A percentile compares a stretch with the other conserved stretches of the same genome.
Evolutionary conservation across 2,797 vertebrate species (phyloP).

Genomic region (Rhinophrynus dorsalis): DNA sequence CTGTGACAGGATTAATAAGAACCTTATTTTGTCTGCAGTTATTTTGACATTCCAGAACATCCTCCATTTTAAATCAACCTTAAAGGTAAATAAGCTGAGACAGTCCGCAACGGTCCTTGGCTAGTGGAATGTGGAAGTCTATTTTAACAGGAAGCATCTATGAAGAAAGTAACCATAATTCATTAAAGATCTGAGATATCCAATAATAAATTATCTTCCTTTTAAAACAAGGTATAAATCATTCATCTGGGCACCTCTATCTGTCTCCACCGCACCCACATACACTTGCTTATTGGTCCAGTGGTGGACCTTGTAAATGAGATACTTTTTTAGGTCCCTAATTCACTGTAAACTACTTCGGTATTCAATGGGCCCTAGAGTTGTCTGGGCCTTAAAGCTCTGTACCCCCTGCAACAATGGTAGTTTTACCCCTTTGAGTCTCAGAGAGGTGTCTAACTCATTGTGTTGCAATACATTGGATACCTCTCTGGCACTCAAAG

Average conservation of each 20-base stretch:
- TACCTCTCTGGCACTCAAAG: too few species aligned
- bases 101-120: constrained; percentile 5
- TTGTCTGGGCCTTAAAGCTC: too few species aligned
- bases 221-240: not conserved
- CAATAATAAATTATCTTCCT: not conserved
- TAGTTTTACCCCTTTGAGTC: too few species aligned
- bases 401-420: too few species aligned
- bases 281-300: not conserved
- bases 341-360: too few species aligned
- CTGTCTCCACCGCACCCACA: not conserved
- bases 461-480: too few species aligned
- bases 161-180: constrained; percentile 1
- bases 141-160: not conserved
- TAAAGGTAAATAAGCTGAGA: not conserved
- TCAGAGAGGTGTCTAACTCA: too few species aligned
- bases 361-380: too few species aligned
- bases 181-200: not conserved
- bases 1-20: constrained; percentile 20
- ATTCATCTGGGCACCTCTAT: not conserved
- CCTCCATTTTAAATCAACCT: constrained; percentile 17
- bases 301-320: too few species aligned
- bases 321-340: too few species aligned
- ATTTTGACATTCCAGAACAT: constrained; percentile 2
- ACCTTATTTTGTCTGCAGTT: constrained; percentile 17
- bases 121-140: constrained; percentile 15